These are phyloP conservation scores for Tetraodon nigroviridis DNA, from an alignment of 2,113 vertebrate species.

Conservation along the genomic window DNA sequence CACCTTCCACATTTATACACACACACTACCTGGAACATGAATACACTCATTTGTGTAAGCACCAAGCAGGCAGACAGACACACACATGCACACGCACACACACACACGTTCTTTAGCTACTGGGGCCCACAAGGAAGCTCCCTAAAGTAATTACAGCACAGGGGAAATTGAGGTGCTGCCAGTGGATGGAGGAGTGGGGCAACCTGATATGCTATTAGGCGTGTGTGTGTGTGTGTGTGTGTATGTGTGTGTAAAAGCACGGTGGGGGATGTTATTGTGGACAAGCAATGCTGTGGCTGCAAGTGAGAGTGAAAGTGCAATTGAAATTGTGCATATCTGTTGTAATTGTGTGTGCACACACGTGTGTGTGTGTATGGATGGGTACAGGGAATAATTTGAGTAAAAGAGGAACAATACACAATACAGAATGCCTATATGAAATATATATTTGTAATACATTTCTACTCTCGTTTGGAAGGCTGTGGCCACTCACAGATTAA, in stretches of 20 bases:
- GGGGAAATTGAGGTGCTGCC: constrained; percentile 66
- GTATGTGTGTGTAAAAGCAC: constrained; percentile 14
- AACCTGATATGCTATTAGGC: constrained; percentile 77
- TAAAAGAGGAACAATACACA: background rate
- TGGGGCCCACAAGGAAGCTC: constrained; percentile 56
- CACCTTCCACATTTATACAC: constrained; percentile 23
- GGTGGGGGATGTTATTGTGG: constrained; percentile 29
- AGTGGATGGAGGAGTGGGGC: constrained; percentile 57
- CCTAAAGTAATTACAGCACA: constrained; percentile 76
- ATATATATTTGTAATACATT: too few relatives aligned
- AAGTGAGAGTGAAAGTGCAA: constrained; percentile 50
- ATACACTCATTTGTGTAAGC: background rate
- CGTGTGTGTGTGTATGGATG: constrained; percentile 1
- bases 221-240: constrained; percentile 2
- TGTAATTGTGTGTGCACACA: background rate
- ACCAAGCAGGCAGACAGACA: constrained; percentile 29
- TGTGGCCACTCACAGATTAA: too few relatives aligned
- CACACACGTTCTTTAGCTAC: constrained; percentile 24
- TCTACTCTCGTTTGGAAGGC: too few relatives aligned
- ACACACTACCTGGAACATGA: background rate
- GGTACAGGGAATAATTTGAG: background rate
- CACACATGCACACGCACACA: constrained; percentile 1
- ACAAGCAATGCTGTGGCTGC: constrained; percentile 53
- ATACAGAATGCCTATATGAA: background rate
- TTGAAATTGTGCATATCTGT: constrained; percentile 23